Percentiles rank a stretch among this genome's conserved stretches.
These are phyloP conservation scores for Anhinga anhinga DNA, from an alignment of 2,113 vertebrate genomes.

Conservation along the genomic window DNA sequence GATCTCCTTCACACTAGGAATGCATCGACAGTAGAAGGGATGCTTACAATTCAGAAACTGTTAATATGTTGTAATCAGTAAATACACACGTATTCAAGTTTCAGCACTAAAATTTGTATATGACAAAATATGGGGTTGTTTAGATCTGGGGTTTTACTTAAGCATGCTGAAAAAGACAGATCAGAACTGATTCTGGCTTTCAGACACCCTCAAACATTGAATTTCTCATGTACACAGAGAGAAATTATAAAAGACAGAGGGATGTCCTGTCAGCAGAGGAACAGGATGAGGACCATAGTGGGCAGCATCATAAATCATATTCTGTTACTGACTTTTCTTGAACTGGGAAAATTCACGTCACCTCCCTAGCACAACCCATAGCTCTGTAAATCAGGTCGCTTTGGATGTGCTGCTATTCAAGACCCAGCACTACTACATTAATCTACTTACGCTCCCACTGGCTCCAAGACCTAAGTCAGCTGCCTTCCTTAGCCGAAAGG, in stretches of 20 bases:
- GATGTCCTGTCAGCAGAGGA: neutral
- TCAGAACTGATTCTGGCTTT: neutral
- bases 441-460: neutral
- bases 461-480: neutral
- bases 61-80: neutral
- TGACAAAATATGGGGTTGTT: neutral
- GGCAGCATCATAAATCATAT: neutral
- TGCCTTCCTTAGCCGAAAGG: neutral
- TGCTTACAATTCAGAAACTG: neutral
- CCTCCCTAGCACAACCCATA: fast-evolving
- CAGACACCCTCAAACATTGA: neutral
- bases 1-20: neutral
- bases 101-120: neutral
- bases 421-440: neutral
- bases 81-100: neutral
- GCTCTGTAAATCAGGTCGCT: neutral
- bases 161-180: neutral
- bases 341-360: neutral
- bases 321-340: neutral
- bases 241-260: neutral
- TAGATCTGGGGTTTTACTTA: neutral
- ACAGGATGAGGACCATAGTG: neutral
- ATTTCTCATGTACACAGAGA: neutral
- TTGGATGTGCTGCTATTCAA: neutral
- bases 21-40: neutral